Evolutionary conservation across 1,140 invertebrate species (phyloP), one percentile per base, ranked within the genome.

Genomic region (Doryteuthis pealeii): DNA sequence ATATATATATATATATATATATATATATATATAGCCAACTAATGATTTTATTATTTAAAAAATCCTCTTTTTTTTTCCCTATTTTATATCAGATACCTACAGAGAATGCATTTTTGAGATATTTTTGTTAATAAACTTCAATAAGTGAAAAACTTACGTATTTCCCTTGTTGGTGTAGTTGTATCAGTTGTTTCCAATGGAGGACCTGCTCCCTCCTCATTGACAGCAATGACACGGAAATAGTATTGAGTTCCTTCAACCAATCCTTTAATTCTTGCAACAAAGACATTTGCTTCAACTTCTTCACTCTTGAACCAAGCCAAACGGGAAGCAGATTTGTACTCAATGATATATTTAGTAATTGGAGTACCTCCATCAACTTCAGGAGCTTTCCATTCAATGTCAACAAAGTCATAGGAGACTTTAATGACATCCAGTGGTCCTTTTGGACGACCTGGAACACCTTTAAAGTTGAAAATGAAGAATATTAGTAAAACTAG

Each of bases 171-270:
- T 43, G 84, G 95, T 82, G 94, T 94, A 43, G 80, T 71, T 71
- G 79, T 78, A 70, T 77, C 78, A 66, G 79, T 80, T 67, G 83
- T 83, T 75, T 83, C 75, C 22, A 95, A 95, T 18, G 96, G 95
- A 80, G 97, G 96, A n/a, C 96, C 96, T 72, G 93, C 92, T 67
- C 97, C 97, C 84, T 97, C 96, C 83, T 96, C 93, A 89, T 99
- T 99, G 87, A 99, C 96, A 76, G 97, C 97, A 90, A 95, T 93
- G 2, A 99, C 96, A 74, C 96, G 91, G 91, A 99, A 99, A 77
- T 99, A 95, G 87, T 99, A 99, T 28, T 95, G 92, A 79, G 91
- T 92, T 58, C 95, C 95, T 40, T 85, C 82, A 18, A 81, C 54
- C 5, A 98, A 89, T 71, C 81, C 81, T 6, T 54, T 33, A 22